Base-by-base conservation (phyloP, 2,888 invertebrate species). In the Drosophila pseudotalamancana region DNA sequence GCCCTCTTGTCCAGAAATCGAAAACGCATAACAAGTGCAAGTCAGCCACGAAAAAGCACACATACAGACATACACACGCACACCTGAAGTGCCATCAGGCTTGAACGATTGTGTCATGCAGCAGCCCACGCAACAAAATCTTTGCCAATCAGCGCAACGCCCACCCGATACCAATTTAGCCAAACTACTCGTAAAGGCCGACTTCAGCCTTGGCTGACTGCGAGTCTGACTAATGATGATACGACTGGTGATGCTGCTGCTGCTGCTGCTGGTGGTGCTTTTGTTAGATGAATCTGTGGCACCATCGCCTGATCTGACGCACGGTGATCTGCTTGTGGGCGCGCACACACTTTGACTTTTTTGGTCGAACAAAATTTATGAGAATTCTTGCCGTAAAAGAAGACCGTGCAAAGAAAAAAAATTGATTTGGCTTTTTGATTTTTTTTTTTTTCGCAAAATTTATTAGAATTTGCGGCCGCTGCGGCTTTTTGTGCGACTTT, bases 21-120 rank as follows among this genome's bases (percentile, higher is more conserved):
- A 64, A 77, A 74, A 87, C 81, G 87, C 82, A 84, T 71, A 71
- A 62, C 81, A 82, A 82, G 81, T 87, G 81, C 72, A 81, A 65
- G 65, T 69, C 66, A 51, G 46, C 56, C 57, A 51, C 42, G 39
- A 51, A 57, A 9, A 35, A 2, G 6, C 27, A 27, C 27, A 27
- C 27, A 27, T 2, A 27, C 27, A n/a, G n/a, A 54, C 65, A 63
- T 2, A 4, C 39, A 31, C 59, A n/a, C 39, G 46, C 19, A 34
- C 53, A 51, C 16, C 55, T 72, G 35, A 57, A 49, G 49, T 31
- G 34, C 37, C 48, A 54, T 55, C 37, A 34, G 23, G 18, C 21
- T 40, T 32, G 19, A 51, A 43, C 42, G 82, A 80, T 85, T 81
- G 86, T 81, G 87, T 87, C 81, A 87, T 77, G 63, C 12, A 48